Evolutionary conservation across 2,113 vertebrate genomes (phyloP), one percentile per base, ranked within the genome.

Genomic region (Girardinichthys multiradiatus): DNA sequence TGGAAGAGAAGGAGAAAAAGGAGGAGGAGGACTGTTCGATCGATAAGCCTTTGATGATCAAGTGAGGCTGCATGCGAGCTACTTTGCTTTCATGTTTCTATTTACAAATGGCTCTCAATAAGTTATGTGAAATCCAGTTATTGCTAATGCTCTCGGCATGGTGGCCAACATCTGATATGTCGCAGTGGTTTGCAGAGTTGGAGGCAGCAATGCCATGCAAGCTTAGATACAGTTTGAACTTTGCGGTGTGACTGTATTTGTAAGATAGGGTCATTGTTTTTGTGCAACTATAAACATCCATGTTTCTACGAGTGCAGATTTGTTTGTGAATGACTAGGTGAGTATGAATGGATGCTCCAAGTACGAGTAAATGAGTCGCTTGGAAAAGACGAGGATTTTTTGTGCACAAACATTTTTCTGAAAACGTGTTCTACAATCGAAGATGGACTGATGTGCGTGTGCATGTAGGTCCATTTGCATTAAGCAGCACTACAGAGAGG

Each of bases 91-190:
- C 90, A 91, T 93, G 92, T 92, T 87, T 91, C 84, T 90, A 90
- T 92, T 92, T 91, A 93, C 90, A 92, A 93, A 91, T 90, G 89
- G 86, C 80, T 91, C 82, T 90, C 91, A 89, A 86, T 89, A 92
- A 87, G 74, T 86, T 81, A 85, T 15, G 89, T 88, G 86, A 84
- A 90, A 87, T 80, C 75, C 65, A 86, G 87, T 84, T 86, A 79
- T 86, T 84, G 74, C 84, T 90, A 89, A 91, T 87, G 86, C 87
- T 86, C 77, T 66, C 85, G 77, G 86, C 86, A 84, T 86, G 86
- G 70, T 60, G 85, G 80, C 78, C 82, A 88, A 89, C 85, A 91
- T 69, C 85, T 27, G 75, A 90, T 86, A 87, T 60, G 80, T 83
- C 82, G 70, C 64, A 65, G 80, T 6, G 72, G 86, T 86, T 64